A percentile compares a stretch with the other conserved stretches of the same genome.
Conservation (phyloP, 2,888 invertebrate species). For the Encarsia formosa region DNA sequence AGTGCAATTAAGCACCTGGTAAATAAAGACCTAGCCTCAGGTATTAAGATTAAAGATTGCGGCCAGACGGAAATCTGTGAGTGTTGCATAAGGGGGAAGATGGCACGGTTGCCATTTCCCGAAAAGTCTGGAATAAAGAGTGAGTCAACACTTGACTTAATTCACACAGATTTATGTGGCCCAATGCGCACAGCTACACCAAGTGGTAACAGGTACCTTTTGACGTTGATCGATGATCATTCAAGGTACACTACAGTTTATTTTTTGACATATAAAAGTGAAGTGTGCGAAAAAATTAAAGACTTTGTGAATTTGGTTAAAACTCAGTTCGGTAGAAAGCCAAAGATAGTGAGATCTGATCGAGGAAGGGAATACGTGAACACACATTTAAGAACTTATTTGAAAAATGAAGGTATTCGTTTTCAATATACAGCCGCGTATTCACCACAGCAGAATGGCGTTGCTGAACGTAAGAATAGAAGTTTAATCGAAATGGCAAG, state of each 20-base stretch:
- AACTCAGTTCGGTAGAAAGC: slow-evolving; percentile 14
- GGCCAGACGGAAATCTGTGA: background rate
- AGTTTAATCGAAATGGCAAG: slow-evolving; percentile 29
- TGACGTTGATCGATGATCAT: slow-evolving; percentile 3
- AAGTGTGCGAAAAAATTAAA: background rate
- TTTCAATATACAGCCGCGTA: slow-evolving; percentile 26
- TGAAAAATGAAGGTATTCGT: slow-evolving; percentile 15
- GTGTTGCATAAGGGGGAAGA: slow-evolving; percentile 2
- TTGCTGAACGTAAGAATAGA: slow-evolving; percentile 32
- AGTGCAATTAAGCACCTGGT: background rate
- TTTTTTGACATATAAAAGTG: background rate
- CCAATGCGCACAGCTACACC: background rate
- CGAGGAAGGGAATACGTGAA: slow-evolving; percentile 26
- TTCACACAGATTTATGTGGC: background rate
- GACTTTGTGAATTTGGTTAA: background rate
- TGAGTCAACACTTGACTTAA: background rate
- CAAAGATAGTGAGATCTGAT: slow-evolving; percentile 23
- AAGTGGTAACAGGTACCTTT: background rate
- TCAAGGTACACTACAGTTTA: background rate
- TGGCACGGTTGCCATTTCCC: background rate
- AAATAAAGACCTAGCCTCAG: background rate
- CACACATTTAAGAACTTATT: background rate
- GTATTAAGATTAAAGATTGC: background rate
- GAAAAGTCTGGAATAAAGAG: background rate
- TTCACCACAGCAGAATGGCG: slow-evolving; percentile 30